These are phyloP conservation scores for Hemichromis elongatus DNA, from an alignment of 2,113 vertebrate species.

Conservation along the genomic window DNA sequence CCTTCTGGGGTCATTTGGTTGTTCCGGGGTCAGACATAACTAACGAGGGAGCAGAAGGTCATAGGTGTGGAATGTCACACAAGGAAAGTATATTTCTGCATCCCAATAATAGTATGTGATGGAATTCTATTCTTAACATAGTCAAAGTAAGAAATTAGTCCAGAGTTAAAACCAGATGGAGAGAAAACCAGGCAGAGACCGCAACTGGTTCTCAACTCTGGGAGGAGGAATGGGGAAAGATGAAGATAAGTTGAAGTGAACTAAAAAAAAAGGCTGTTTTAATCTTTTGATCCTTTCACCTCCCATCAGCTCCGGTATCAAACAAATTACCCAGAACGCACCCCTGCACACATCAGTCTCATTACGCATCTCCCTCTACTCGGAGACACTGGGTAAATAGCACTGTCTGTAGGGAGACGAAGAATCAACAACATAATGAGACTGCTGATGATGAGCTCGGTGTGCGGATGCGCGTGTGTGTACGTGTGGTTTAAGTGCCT, in stretches of 20 bases:
- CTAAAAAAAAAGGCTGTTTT: conserved; percentile 1
- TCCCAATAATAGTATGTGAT: background rate
- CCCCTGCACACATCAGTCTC: conserved; percentile 61
- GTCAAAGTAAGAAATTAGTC: background rate
- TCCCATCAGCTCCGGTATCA: conserved; percentile 59
- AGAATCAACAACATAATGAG: conserved; percentile 66
- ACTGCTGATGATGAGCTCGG: conserved; percentile 40
- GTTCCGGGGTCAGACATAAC: conserved; percentile 32
- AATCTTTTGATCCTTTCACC: conserved; percentile 62
- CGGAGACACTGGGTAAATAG: conserved; percentile 59
- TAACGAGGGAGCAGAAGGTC: conserved; percentile 31
- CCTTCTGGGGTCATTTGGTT: background rate
- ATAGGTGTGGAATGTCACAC: conserved; percentile 18
- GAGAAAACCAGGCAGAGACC: background rate
- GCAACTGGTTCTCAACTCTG: background rate
- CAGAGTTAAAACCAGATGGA: background rate
- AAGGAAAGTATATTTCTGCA: background rate
- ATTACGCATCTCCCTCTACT: conserved; percentile 48
- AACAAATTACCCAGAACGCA: conserved; percentile 64
- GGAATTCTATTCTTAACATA: background rate
- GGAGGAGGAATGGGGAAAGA: background rate
- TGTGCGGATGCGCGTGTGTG: background rate
- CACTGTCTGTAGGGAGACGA: conserved; percentile 51
- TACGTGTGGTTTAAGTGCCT: conserved; percentile 10
- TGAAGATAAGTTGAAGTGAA: background rate